These are phyloP conservation scores for Antechinus stuartii DNA, from an alignment of 2,113 vertebrate species.

Conservation along the genomic window DNA sequence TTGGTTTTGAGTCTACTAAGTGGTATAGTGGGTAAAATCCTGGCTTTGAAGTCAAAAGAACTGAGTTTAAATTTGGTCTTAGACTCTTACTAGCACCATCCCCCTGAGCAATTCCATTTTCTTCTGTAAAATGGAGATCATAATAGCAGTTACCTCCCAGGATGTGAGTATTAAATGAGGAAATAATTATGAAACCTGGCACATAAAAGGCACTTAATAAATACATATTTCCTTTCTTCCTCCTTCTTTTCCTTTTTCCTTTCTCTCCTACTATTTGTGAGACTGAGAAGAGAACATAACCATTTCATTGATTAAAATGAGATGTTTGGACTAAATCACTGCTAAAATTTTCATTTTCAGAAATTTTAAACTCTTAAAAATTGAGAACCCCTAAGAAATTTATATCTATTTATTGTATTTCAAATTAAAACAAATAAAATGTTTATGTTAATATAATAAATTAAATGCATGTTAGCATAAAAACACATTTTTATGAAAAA, in stretches of 20 bases:
- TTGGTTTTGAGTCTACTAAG: not conserved
- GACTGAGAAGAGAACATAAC: not conserved
- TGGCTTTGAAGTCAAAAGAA: not conserved
- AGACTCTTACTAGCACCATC: not conserved
- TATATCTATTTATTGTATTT: not conserved
- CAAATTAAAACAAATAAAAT: not conserved
- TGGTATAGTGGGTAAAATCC: not conserved
- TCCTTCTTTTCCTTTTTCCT: not conserved
- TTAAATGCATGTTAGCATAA: not conserved
- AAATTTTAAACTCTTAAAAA: not conserved
- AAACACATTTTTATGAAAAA: not conserved
- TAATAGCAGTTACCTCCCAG: not conserved
- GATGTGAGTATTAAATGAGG: not conserved
- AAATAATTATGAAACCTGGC: not conserved
- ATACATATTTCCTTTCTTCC: not conserved
- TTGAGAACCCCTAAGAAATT: not conserved
- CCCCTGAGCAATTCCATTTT: not conserved
- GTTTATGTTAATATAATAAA: not conserved
- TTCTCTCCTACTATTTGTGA: not conserved
- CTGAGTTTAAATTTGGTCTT: not conserved
- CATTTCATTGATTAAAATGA: not conserved
- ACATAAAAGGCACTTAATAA: not conserved
- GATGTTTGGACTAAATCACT: not conserved
- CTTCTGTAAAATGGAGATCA: too few species aligned
- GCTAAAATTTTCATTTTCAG: not conserved